Evolutionary conservation across 2,888 invertebrate species (phyloP).

Genomic region (Drosophila ochracea): DNA sequence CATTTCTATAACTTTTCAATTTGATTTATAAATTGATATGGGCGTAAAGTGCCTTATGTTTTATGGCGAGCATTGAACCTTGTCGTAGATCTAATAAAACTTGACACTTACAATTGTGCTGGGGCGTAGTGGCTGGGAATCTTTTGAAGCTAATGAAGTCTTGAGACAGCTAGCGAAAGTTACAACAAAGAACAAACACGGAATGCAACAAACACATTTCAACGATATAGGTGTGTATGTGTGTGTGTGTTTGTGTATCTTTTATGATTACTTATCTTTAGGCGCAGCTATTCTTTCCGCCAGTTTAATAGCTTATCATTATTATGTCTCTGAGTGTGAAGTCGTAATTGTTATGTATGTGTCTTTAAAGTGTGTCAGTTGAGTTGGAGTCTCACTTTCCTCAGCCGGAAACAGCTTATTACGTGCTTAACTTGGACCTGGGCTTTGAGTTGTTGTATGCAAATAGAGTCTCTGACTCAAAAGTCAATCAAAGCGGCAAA

Average conservation of each 20-base stretch:
- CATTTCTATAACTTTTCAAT: conserved; percentile 29
- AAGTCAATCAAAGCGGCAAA: conserved; percentile 53
- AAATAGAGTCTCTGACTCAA: conserved; percentile 23
- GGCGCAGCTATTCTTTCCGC: conserved; percentile 31
- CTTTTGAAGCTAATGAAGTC: conserved; percentile 49
- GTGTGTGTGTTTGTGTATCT: conserved; percentile 15
- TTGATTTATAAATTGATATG: conserved; percentile 53
- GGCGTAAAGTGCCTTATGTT: conserved; percentile 41
- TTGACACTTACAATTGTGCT: conserved; percentile 70
- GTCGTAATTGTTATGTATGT: conserved; percentile 56
- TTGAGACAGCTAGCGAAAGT: conserved; percentile 71
- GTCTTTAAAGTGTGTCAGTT: conserved; percentile 47
- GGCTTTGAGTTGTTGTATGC: conserved; percentile 15
- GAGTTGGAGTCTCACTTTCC: conserved; percentile 39
- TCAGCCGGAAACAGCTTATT: conserved; percentile 51
- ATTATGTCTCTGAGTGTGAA: conserved; percentile 57
- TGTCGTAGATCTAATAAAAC: conserved; percentile 68
- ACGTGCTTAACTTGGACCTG: conserved; percentile 27
- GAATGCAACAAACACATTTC: conserved; percentile 55
- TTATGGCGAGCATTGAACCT: conserved; percentile 56
- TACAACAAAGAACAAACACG: conserved; percentile 66
- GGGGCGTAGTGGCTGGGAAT: conserved; percentile 7
- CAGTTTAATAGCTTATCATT: conserved; percentile 47
- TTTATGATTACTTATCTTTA: conserved; percentile 68
- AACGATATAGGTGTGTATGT: neutral